A percentile compares a stretch with the other conserved stretches of the same genome.
Conservation (phyloP, 1,140 invertebrate genomes). For the Drosophila nigrodunni region DNA sequence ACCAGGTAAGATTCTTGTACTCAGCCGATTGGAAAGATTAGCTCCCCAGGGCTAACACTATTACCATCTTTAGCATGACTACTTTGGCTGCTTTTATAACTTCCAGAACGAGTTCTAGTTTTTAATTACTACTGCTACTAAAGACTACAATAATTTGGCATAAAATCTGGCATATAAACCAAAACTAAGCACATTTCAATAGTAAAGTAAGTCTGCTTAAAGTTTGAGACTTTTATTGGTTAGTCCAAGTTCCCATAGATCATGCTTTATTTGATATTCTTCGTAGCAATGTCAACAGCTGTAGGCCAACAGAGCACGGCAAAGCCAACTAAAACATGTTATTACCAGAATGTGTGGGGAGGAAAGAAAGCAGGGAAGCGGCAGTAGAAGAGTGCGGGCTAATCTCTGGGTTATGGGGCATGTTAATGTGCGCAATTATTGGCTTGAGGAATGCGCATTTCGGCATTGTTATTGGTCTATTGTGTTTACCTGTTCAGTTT, state of each 20-base stretch:
- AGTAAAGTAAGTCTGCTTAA: too few species aligned
- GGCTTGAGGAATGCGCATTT: conserved; percentile 21
- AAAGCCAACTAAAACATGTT: conserved; percentile 13
- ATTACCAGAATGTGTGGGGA: conserved; percentile 6
- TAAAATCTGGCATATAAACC: too few species aligned
- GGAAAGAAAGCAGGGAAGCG: background rate
- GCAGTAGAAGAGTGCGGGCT: background rate
- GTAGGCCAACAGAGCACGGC: background rate
- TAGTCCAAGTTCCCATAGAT: background rate
- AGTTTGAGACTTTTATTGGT: too few species aligned
- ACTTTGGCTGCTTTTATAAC: background rate
- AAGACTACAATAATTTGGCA: background rate
- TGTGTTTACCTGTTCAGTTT: conserved; percentile 33
- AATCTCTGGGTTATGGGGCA: conserved; percentile 5
- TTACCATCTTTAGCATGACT: background rate
- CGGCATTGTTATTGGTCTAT: conserved; percentile 56
- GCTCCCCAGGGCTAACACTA: background rate
- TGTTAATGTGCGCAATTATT: conserved; percentile 33
- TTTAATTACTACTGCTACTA: background rate
- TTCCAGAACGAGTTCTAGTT: background rate
- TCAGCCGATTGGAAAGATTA: conserved; percentile 68
- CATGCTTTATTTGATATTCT: conserved; percentile 8
- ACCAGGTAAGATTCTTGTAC: conserved; percentile 46
- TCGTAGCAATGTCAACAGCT: conserved; percentile 7
- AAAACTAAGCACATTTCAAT: too few species aligned